phyloP scores from a whole-genome alignment of 2,797 vertebrate genomes.

The Gymnoscopelus braueri region DNA sequence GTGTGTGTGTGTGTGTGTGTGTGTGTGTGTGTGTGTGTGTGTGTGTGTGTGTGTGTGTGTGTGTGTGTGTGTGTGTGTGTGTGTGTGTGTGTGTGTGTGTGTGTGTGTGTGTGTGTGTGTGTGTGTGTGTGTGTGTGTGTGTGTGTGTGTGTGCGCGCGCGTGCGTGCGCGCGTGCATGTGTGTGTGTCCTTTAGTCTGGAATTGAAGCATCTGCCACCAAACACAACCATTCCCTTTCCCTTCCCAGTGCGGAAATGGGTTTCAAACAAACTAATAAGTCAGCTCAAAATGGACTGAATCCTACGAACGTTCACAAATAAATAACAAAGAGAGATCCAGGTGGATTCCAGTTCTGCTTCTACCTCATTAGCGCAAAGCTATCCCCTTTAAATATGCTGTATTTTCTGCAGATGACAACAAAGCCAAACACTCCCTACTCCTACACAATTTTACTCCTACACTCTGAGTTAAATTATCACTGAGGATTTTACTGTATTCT shows the following conservation, averaged over 20 bases:
- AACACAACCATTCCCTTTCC: conserved; percentile 51
- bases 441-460: conserved; percentile 12
- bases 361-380: conserved; percentile 41
- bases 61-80: conserved; percentile 6
- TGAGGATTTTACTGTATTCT: conserved; percentile 44
- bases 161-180: conserved; percentile 4
- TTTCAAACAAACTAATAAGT: conserved; percentile 69
- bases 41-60: conserved; percentile 4
- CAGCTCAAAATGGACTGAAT: conserved; percentile 59
- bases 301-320: conserved; percentile 41
- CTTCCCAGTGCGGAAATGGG: conserved; percentile 60
- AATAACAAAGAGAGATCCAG: conserved; percentile 28
- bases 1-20: not conserved
- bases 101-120: conserved; percentile 4
- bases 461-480: no score
- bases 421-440: conserved; percentile 1
- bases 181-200: conserved; percentile 33
- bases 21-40: not conserved
- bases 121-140: conserved; percentile 8
- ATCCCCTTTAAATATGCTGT: conserved; percentile 52
- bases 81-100: conserved; percentile 11
- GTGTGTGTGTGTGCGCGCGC: conserved; percentile 16
- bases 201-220: conserved; percentile 74
- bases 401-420: conserved; percentile 50
- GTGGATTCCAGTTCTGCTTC: conserved; percentile 26